Conservation (phyloP, 2,888 invertebrate species). For the Athrips mouffetella region DNA sequence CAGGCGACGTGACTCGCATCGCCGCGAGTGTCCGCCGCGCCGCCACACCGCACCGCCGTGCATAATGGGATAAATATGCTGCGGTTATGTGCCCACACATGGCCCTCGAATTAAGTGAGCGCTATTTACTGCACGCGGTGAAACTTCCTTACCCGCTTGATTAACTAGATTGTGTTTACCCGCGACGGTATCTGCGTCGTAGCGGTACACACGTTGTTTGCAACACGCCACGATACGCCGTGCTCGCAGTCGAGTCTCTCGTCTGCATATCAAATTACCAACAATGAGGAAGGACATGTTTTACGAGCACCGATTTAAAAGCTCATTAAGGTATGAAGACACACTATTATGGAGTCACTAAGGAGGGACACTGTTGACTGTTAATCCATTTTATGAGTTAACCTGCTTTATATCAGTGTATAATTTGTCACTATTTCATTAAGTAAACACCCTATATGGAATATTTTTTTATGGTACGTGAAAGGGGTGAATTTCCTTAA, state of each 20-base stretch:
- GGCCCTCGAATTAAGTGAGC: conserved; percentile 74
- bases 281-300: conserved; percentile 27
- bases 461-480: too few relatives aligned
- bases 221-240: conserved; percentile 20
- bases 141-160: conserved; percentile 63
- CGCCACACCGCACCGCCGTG: conserved; percentile 46
- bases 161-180: conserved; percentile 66
- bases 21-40: conserved; percentile 51
- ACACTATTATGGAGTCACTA: not conserved
- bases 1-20: conserved; percentile 76
- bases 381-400: not conserved
- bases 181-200: conserved; percentile 13
- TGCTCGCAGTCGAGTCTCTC: conserved; percentile 16
- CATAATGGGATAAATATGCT: conserved; percentile 78
- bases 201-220: conserved; percentile 29
- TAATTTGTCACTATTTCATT: too few relatives aligned
- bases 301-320: conserved; percentile 23
- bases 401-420: too few relatives aligned
- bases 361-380: not conserved
- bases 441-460: too few relatives aligned
- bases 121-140: conserved; percentile 67
- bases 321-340: conserved; percentile 11
- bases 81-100: conserved; percentile 74
- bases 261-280: conserved; percentile 37
- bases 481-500: conserved; percentile 21